Base-by-base conservation (phyloP, 1,140 invertebrate genomes). In the Cepaea nemoralis region DNA sequence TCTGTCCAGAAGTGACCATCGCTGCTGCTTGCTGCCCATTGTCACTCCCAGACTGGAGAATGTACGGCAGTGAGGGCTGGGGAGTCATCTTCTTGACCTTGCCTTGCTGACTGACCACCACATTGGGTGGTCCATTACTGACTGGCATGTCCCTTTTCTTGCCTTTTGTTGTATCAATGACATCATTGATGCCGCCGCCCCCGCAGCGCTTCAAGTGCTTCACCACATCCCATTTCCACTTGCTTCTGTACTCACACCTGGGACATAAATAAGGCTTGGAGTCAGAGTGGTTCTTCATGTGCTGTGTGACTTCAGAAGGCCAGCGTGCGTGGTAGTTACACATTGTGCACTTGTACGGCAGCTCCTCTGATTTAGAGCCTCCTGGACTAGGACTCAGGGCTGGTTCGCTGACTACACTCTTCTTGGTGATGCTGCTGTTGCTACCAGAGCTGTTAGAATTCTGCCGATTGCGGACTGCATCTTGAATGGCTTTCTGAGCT, bases 211-310 rank as follows among this genome's bases (percentile, higher is more conserved):
- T 89, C 33, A 91, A 81, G 82, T 91, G 91, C 82, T 91, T 91
- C 3, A 91, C 90, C 16, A 92, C 91, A 86, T 92, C 91, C 91
- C 91, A 92, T 82, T 92, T 92, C 91, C 91, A 92, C 76, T 92
- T 92, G 71, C 88, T 89, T 71, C 87, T 88, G 83, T 92, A 92
- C 70, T 86, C 89, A 79, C 91, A 92, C 40, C 88, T 82, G 16
- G 90, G 90, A 78, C 91, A 92, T 75, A 87, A 84, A 78, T 89
- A 92, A 22, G 91, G 90, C 73, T 91, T 91, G 74, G 91, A 90
- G 59, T 91, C 88, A 10, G 91, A 91, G 79, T 92, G 91, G 81
- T 91, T 91, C 81, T 91, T 90, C 91, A 92, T 91, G 73, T 92
- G 91, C 82, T 91, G 90, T 27, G 88, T 90, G 33, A 92, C 90